These are phyloP conservation scores for Oryctes rhinoceros DNA, from an alignment of 1,140 invertebrate genomes.

Conservation along the genomic window DNA sequence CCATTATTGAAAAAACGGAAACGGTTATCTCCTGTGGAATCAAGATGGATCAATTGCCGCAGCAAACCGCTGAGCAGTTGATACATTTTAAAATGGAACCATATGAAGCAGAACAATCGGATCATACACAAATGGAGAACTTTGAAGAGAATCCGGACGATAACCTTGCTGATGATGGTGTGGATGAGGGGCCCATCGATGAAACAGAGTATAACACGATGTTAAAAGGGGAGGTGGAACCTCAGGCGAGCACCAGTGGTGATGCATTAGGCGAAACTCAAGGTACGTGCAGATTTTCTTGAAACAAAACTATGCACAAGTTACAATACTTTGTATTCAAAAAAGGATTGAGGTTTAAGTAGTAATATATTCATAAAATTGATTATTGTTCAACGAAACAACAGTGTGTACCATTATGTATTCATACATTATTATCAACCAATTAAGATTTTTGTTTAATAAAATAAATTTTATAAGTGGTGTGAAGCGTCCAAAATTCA, in stretches of 20 bases:
- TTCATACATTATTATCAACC: neutral
- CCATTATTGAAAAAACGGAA: constrained; percentile 46
- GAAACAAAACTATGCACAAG: constrained; percentile 38
- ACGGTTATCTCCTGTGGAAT: neutral
- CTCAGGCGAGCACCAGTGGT: constrained; percentile 55
- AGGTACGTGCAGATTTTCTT: constrained; percentile 55
- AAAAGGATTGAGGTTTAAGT: too few species aligned
- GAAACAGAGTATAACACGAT: constrained; percentile 56
- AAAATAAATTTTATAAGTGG: too few species aligned
- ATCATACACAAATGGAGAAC: constrained; percentile 21
- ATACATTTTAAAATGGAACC: constrained; percentile 58
- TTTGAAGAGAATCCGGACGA: constrained; percentile 48
- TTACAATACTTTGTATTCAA: neutral
- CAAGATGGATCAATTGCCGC: neutral
- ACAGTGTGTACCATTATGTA: neutral
- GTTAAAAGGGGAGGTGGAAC: constrained; percentile 55
- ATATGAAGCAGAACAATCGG: constrained; percentile 48
- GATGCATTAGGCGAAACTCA: constrained; percentile 56
- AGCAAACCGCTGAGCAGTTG: constrained; percentile 37
- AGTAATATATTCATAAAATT: neutral
- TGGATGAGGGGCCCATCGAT: constrained; percentile 52
- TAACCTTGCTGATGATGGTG: constrained; percentile 50
- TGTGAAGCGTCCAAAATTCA: too few species aligned
- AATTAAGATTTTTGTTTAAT: too few species aligned
- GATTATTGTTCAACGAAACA: neutral